Evolutionary conservation across 2,888 invertebrate genomes (phyloP).

Genomic region (Muschampia plurimacula): DNA sequence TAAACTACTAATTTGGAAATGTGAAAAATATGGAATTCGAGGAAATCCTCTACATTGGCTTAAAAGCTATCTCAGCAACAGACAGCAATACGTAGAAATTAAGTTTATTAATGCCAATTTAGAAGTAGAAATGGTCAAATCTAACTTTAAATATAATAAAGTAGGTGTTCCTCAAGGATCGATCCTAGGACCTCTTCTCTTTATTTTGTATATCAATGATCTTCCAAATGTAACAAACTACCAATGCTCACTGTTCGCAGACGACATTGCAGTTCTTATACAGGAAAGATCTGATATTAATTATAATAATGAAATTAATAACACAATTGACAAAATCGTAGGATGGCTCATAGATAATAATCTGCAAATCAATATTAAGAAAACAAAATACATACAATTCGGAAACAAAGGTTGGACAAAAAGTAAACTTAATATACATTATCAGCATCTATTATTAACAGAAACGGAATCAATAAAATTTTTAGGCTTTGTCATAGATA

Average conservation of each 20-base stretch:
- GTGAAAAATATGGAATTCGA: background rate
- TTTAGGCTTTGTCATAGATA: background rate
- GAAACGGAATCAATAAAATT: background rate
- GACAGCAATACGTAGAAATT: background rate
- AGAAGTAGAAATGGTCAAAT: background rate
- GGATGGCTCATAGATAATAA: conserved; percentile 13
- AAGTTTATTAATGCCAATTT: background rate
- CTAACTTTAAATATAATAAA: background rate
- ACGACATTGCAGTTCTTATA: background rate
- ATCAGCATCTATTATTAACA: background rate
- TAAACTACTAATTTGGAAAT: background rate
- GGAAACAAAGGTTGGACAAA: background rate
- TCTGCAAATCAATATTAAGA: conserved; percentile 6
- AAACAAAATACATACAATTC: conserved; percentile 15
- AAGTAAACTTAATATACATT: background rate
- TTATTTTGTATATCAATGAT: background rate
- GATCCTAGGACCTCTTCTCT: background rate
- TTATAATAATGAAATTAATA: conserved; percentile 10
- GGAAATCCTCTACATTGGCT: background rate
- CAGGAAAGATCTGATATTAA: background rate
- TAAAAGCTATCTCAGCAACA: background rate
- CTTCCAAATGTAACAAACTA: background rate
- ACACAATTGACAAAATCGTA: conserved; percentile 10
- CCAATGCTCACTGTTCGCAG: background rate
- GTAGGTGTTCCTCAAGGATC: background rate